These are phyloP conservation scores for Danionella cerebrum DNA, from an alignment of 2,113 vertebrate genomes.

Conservation along the genomic window DNA sequence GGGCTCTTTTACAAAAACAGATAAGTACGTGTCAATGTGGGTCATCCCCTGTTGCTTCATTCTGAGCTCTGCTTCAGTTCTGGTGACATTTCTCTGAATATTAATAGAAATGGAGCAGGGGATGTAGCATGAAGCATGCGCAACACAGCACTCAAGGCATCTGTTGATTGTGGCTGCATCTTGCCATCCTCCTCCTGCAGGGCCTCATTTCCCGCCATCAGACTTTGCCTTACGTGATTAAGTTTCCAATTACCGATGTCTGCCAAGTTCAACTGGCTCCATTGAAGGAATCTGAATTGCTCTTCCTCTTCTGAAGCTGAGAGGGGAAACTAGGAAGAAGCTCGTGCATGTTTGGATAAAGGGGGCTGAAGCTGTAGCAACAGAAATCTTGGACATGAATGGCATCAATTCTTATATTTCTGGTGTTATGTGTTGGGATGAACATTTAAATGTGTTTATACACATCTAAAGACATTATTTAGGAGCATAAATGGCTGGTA, in stretches of 20 bases:
- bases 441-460: no score
- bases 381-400: no score
- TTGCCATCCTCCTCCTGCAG: slow-evolving; percentile 18
- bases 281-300: slow-evolving; percentile 3
- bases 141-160: slow-evolving; percentile 19
- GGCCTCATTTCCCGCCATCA: slow-evolving; percentile 24
- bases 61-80: not conserved
- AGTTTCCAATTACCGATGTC: slow-evolving; percentile 39
- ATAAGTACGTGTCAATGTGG: not conserved
- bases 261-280: slow-evolving; percentile 17
- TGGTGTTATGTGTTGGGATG: no score
- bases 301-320: slow-evolving; percentile 9
- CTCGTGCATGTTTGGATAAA: not conserved
- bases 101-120: slow-evolving; percentile 3
- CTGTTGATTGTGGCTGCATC: slow-evolving; percentile 17
- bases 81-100: not conserved
- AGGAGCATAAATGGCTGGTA: no score
- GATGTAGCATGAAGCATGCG: not conserved
- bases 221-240: slow-evolving; percentile 39
- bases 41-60: slow-evolving; percentile 7
- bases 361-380: no score
- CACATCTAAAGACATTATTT: no score
- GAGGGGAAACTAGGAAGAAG: not conserved
- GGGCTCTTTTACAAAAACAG: not conserved
- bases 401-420: no score